Percentiles rank a stretch among this genome's conserved stretches.
Conservation (phyloP, 2,113 vertebrate genomes). For the Pteropus alecto region DNA sequence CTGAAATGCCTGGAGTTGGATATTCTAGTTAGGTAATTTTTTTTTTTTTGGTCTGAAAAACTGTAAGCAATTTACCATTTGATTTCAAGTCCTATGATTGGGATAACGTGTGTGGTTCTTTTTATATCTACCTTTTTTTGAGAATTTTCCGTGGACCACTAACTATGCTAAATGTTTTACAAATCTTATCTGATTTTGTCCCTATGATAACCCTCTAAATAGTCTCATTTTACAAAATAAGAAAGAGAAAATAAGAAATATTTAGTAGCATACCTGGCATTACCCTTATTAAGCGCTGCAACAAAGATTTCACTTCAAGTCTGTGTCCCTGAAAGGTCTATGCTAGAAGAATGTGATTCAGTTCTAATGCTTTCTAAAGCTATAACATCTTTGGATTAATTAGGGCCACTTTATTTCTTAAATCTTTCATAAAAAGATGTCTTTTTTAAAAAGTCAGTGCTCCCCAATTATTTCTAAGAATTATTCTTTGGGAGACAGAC, state of each 20-base stretch:
- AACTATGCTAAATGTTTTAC: background rate
- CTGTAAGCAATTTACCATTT: background rate
- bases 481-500: background rate
- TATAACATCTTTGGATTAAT: background rate
- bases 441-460: background rate
- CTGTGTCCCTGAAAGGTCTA: background rate
- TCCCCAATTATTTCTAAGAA: background rate
- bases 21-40: background rate
- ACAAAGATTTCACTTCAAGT: slow-evolving; percentile 2
- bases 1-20: background rate
- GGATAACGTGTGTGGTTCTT: background rate
- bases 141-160: background rate
- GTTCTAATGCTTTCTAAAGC: background rate
- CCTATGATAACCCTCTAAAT: background rate
- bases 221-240: background rate
- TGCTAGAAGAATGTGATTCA: background rate
- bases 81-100: background rate
- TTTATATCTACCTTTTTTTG: background rate
- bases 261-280: background rate
- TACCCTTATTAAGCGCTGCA: background rate
- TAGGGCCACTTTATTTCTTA: background rate
- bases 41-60: background rate
- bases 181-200: background rate
- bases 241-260: background rate
- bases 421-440: background rate